These are phyloP conservation scores for Caranx melampygus DNA, from an alignment of 2,113 vertebrate genomes.

Conservation along the genomic window DNA sequence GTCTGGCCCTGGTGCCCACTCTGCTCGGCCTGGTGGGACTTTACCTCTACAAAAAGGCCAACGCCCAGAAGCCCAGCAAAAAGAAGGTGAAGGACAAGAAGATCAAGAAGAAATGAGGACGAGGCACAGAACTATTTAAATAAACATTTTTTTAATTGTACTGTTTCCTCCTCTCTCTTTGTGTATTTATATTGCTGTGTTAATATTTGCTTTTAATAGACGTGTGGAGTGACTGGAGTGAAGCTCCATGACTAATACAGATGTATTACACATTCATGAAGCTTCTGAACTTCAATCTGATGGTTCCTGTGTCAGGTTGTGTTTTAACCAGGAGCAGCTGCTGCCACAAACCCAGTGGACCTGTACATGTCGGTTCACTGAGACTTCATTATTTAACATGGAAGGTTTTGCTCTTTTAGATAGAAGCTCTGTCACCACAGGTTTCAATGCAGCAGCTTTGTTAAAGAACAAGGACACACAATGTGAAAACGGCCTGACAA, in stretches of 20 bases:
- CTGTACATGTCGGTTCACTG: not conserved
- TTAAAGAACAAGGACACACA: too few species aligned
- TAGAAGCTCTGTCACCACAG: not conserved
- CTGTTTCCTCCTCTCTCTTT: constrained; percentile 22
- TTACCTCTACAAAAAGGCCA: constrained; percentile 94
- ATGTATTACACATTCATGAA: not conserved
- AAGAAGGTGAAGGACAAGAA: constrained; percentile 96
- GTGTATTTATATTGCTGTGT: constrained; percentile 8
- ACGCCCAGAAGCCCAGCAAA: constrained; percentile 86
- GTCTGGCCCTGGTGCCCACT: constrained; percentile 90
- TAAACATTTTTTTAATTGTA: constrained; percentile 66
- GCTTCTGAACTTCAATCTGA: not conserved
- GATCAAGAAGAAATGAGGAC: constrained; percentile 94
- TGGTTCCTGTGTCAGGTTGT: not conserved
- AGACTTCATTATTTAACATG: too few species aligned
- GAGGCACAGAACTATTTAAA: constrained; percentile 86
- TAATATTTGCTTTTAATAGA: not conserved
- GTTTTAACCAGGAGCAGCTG: too few species aligned
- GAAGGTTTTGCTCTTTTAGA: not conserved
- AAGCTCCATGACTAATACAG: too few species aligned
- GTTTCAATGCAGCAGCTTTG: too few species aligned
- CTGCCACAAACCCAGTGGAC: not conserved
- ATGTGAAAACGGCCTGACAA: too few species aligned
- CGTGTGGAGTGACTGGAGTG: not conserved
- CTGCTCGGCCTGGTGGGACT: constrained; percentile 92